Evolutionary conservation across 1,140 invertebrate species (phyloP).

Genomic region (Drosophila simulans): DNA sequence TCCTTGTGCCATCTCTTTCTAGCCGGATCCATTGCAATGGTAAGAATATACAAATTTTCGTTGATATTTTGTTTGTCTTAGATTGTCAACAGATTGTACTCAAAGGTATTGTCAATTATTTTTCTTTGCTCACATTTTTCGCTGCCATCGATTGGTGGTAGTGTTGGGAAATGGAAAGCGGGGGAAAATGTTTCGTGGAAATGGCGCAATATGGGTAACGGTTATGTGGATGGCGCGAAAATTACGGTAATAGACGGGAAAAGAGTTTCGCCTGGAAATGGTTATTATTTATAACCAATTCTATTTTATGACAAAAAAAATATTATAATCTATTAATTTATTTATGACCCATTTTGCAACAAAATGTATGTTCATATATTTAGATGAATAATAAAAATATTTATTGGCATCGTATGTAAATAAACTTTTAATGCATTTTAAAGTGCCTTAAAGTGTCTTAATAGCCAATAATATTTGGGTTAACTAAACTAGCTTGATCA

Average conservation of each 20-base stretch:
- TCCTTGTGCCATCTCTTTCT: neutral
- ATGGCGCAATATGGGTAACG: conserved; percentile 28
- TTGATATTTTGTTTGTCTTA: neutral
- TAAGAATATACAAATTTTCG: conserved; percentile 23
- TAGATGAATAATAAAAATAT: too few relatives aligned
- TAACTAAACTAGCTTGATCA: neutral
- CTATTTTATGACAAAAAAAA: neutral
- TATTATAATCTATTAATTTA: neutral
- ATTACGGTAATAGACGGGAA: neutral
- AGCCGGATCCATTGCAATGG: conserved; percentile 10
- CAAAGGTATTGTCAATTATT: conserved; percentile 24
- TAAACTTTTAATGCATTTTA: too few relatives aligned
- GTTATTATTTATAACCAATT: neutral
- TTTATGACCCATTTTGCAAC: too few relatives aligned
- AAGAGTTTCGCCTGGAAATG: neutral
- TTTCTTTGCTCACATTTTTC: conserved; percentile 20
- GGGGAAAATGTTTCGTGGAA: conserved; percentile 9
- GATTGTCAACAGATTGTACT: conserved; percentile 35
- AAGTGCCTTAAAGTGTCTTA: too few relatives aligned
- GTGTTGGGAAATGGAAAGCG: conserved; percentile 12
- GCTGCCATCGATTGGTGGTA: conserved; percentile 1
- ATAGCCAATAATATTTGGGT: neutral
- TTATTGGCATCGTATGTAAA: too few relatives aligned
- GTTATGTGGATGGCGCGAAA: conserved; percentile 15
- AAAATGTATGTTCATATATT: too few relatives aligned